phyloP scores from a whole-genome alignment of 1,140 invertebrate genomes.

The Lepidurus apus region DNA sequence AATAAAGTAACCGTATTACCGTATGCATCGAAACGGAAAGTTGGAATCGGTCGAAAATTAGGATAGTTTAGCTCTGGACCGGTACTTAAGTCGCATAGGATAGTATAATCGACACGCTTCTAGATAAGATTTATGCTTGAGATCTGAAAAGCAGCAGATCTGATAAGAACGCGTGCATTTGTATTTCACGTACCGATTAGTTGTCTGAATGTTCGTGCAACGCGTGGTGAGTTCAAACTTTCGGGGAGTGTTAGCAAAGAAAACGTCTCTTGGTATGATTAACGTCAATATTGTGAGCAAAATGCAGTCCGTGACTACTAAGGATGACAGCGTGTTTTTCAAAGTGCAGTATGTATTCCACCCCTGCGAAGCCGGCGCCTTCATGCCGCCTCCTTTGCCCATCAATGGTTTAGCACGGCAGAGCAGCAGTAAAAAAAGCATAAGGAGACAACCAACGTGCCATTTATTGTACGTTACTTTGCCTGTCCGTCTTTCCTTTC shows the following conservation, averaged over 20 bases:
- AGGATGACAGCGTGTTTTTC: background rate
- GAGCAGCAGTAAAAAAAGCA: background rate
- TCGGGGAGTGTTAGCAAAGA: background rate
- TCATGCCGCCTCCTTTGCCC: background rate
- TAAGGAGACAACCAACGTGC: constrained; percentile 1
- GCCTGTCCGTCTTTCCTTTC: background rate
- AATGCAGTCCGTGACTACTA: background rate
- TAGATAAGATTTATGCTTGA: no score
- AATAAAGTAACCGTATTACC: no score
- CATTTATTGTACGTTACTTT: constrained; percentile 19
- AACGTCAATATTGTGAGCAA: background rate
- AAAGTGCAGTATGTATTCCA: background rate
- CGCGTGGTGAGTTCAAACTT: background rate
- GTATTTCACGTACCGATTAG: no score
- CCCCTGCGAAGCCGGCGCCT: background rate
- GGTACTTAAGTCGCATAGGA: no score
- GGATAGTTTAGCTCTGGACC: no score
- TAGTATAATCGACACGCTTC: no score
- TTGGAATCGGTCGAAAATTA: no score
- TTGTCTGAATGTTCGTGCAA: background rate
- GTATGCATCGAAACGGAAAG: no score
- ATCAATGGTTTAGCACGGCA: background rate
- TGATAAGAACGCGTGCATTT: no score
- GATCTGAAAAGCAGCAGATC: no score
- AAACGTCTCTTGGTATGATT: background rate